Evolutionary conservation across 2,113 vertebrate genomes (phyloP).

Genomic region (Gadus chalcogrammus): DNA sequence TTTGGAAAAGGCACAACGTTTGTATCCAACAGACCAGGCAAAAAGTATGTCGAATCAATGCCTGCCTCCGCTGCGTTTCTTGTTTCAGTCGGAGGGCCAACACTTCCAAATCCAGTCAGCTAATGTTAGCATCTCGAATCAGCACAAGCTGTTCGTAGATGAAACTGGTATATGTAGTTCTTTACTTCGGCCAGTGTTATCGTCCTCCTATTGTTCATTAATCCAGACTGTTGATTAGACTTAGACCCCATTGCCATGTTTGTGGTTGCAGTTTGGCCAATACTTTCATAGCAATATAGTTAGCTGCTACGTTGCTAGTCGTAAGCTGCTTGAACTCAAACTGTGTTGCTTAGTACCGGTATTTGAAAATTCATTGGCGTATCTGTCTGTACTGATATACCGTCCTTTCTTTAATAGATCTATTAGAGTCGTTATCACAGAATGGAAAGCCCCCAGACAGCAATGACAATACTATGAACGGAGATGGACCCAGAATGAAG

Average conservation of each 20-base stretch:
- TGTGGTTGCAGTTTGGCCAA: not conserved
- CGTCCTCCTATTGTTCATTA: not conserved
- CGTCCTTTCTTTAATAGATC: conserved; percentile 61
- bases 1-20: conserved; percentile 87
- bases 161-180: conserved; percentile 44
- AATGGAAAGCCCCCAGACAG: conserved; percentile 74
- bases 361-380: too few relatives aligned
- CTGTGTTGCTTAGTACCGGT: too few relatives aligned
- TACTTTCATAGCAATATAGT: not conserved
- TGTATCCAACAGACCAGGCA: conserved; percentile 84
- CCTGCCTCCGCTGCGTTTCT: not conserved
- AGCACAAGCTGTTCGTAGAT: conserved; percentile 14
- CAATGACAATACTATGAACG: conserved; percentile 67
- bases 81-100: conserved; percentile 35
- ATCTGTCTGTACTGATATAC: too few relatives aligned
- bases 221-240: not conserved
- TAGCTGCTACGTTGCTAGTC: not conserved
- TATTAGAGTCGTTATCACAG: conserved; percentile 84
- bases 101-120: conserved; percentile 39
- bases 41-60: conserved; percentile 74
- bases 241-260: not conserved
- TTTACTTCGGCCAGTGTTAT: not conserved
- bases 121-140: conserved; percentile 53
- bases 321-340: not conserved
- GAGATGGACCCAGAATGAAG: conserved; percentile 68